Evolutionary conservation across 2,113 vertebrate species (phyloP), one percentile per base, ranked within the genome.

Genomic region (Copsychus sechellarum): DNA sequence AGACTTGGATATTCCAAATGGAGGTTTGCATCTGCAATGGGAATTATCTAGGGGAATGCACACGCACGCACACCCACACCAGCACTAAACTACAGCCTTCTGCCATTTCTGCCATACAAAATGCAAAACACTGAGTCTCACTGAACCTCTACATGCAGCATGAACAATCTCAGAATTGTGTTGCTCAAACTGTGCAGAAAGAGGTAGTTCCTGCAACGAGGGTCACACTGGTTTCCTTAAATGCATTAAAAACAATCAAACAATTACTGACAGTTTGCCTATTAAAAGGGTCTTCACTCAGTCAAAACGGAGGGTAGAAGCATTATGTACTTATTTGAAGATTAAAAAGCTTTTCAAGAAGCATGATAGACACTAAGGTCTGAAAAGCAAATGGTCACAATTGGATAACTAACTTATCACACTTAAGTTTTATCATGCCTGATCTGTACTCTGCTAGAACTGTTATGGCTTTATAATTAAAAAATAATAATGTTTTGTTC

Each of bases 401-500:
- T 0, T 14, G 21, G 38, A 54, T 66, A 58, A 81, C 5, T 70
- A 34, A 66, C 33, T 56, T 60, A 78, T 51, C 26, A 16, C 0
- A 2, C 13, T 29, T 15, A 48, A 33, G 12, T 79, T 84, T 81
- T 89, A 87, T 61, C 69, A 29, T 0, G 4, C 48, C 40, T 4
- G 2, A 48, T 80, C 57, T 79, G 45, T 53, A 53, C 64, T 69
- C 36, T 81, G 51, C 56, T 51, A 47, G 16, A 74, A 81, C 38
- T 84, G 33, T 29, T 50, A 45, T 0, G 2, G 67, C 33, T 66
- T 29, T 57, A 2, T 42, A 78, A 85, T 74, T 86, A 60, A 92
- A 87, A 95, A 95, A 86, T 50, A 90, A 43, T 34, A 48, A 77
- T 5, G 31, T 70, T 81, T 81, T 81, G 69, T 92, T 89, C 80